Evolutionary conservation across 2,888 invertebrate species (phyloP), one percentile per base, ranked within the genome.

Genomic region (Carpatolechia fugitivella): DNA sequence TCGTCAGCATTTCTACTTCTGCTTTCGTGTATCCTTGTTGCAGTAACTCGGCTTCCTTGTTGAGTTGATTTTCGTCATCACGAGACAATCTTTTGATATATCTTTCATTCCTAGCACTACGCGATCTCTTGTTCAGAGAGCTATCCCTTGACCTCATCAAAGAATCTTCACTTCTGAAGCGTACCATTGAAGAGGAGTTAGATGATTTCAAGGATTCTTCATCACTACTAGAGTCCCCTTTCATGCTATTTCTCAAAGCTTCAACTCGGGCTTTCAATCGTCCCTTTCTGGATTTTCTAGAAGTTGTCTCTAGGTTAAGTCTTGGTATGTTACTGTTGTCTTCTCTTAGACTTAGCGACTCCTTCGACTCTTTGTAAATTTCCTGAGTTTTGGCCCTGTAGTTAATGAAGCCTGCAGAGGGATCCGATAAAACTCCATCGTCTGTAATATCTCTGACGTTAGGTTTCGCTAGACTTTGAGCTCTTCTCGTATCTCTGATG

Each of bases 101-200:
- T 54, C 96, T 91, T 75, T 96, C 96, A 52, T 95, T 96, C 66
- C 96, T 91, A 0, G 96, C 95, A 20, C 93, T 92, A 54, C 96
- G 90, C 29, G 94, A 93, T 68, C 92, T 91, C 63, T 93, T 92
- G 70, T 91, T 94, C 38, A 91, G 80, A 0, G 92, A 91, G 56
- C 91, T 91, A 56, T 91, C 92, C 29, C 92, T 91, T 36, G 92
- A 91, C 55, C 91, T 91, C 70, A 92, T 92, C 54, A 93, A 82
- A 58, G 93, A 93, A 63, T 95, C 94, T 61, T 94, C 95, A 72
- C 94, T 94, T 70, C 93, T 91, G 72, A 94, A 93, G 68, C 92
- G 90, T 49, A 93, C 86, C 70, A 94, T 92, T 0, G 94, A 93
- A 20, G 92, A 93, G 16, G 92, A 93, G 63, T 90, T 91, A 36